Base-by-base conservation (phyloP, 1,140 invertebrate genomes). In the Drosophila ananassae region DNA sequence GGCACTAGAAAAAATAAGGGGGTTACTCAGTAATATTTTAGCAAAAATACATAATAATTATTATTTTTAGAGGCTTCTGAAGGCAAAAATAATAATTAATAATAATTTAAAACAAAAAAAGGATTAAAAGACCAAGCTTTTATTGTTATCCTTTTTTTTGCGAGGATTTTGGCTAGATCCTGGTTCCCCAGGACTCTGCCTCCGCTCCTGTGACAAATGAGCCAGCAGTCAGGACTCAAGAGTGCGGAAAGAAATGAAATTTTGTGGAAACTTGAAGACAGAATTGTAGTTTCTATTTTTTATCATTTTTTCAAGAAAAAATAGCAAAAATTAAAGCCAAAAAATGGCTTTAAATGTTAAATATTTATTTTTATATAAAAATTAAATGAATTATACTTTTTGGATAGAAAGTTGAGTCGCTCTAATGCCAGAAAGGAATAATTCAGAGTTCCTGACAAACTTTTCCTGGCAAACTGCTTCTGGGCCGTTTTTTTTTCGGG, bases 341-440 rank as follows among this genome's bases (percentile, higher is more conserved):
- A 47, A 48, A 17, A 1, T 17, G 17, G 17, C 17, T 17, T 17
- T 17, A 17, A 17, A 17, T 17, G 17, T 17, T 17, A 17, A 17
- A 17, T 17, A 17, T 17, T 17, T 17, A 17, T 17, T 17, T 17
- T 17, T 17, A 17, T 0, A 17, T 3, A 37, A 12, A 12, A 12
- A 12, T 37, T 37, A n/a, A 4, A 1, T 17, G 17, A 17, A 17
- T 17, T 17, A 17, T 1, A 17, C 17, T 1, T 17, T 17, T 17
- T 17, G 17, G 17, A 17, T 17, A 17, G 17, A 17, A 17, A 17
- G 17, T 17, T 17, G 17, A 0, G 17, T 17, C 17, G 17, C 17
- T 17, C 17, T 17, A 17, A 17, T 17, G 82, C 74, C 79, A 89
- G 82, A 82, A 75, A 57, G 78, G 82, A 85, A 87, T 87, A 87